Evolutionary conservation across 2,888 invertebrate genomes (phyloP).

Genomic region (Copidosoma aretas): DNA sequence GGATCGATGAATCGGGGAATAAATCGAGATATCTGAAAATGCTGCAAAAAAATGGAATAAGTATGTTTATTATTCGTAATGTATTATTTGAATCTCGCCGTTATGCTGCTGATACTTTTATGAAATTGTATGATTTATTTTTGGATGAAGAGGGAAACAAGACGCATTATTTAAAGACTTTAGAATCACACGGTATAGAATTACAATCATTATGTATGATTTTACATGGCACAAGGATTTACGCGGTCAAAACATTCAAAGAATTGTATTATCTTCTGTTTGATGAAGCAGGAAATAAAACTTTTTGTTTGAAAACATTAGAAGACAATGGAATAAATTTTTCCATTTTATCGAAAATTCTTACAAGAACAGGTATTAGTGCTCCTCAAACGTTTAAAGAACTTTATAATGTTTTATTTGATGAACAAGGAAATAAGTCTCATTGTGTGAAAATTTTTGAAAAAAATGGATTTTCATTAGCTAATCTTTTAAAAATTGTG

Average conservation of each 20-base stretch:
- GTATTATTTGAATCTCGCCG: slow-evolving; percentile 44
- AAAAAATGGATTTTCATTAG: slow-evolving; percentile 42
- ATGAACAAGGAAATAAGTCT: slow-evolving; percentile 45
- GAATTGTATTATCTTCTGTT: slow-evolving; percentile 48
- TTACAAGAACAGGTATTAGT: slow-evolving; percentile 42
- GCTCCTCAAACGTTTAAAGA: slow-evolving; percentile 46
- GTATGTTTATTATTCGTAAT: slow-evolving; percentile 43
- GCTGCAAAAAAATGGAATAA: slow-evolving; percentile 42
- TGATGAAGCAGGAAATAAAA: slow-evolving; percentile 35
- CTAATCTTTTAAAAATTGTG: slow-evolving; percentile 46
- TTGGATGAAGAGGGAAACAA: slow-evolving; percentile 42
- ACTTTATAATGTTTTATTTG: slow-evolving; percentile 43
- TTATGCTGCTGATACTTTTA: slow-evolving; percentile 48
- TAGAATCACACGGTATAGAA: slow-evolving; percentile 41
- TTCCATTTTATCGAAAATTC: slow-evolving; percentile 47
- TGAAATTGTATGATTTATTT: slow-evolving; percentile 46
- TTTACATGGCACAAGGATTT: slow-evolving; percentile 41
- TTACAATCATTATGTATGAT: slow-evolving; percentile 45
- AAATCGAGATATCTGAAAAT: slow-evolving; percentile 28
- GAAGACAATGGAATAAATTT: slow-evolving; percentile 44
- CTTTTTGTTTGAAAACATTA: slow-evolving; percentile 24
- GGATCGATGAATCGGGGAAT: slow-evolving; percentile 48
- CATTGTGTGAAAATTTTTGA: slow-evolving; percentile 29
- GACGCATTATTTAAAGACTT: slow-evolving; percentile 20
- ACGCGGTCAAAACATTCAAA: slow-evolving; percentile 49